Evolutionary conservation across 2,113 vertebrate species (phyloP).

Genomic region (Caloenas nicobarica): DNA sequence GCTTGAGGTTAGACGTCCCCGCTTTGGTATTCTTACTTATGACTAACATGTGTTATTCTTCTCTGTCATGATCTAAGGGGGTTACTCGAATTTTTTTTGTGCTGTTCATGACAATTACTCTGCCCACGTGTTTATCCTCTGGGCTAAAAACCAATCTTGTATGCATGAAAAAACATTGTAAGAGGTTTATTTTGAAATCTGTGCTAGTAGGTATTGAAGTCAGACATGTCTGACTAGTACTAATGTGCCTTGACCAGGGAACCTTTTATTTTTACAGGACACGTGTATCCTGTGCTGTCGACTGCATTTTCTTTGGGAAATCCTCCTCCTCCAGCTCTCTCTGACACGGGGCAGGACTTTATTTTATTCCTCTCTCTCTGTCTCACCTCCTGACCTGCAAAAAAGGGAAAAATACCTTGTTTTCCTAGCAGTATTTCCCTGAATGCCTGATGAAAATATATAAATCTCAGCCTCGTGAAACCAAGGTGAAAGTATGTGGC

Average conservation of each 20-base stretch:
- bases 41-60: not conserved
- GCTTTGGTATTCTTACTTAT: rapidly evolving
- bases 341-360: not conserved
- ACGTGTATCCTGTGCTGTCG: not conserved
- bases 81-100: rapidly evolving
- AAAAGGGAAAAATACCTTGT: not conserved
- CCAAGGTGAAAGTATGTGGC: rapidly evolving
- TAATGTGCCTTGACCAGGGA: not conserved
- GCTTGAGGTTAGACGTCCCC: not conserved
- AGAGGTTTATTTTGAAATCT: not conserved
- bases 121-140: not conserved
- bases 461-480: not conserved
- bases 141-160: not conserved
- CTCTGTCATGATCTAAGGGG: not conserved
- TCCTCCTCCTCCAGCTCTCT: not conserved
- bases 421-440: not conserved
- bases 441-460: not conserved
- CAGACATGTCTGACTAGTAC: not conserved
- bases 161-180: not conserved
- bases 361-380: not conserved
- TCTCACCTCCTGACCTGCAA: not conserved
- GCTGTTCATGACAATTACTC: not conserved
- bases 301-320: not conserved
- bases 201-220: not conserved
- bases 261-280: not conserved